These are phyloP conservation scores for Megalops cyprinoides DNA, from an alignment of 2,797 vertebrate genomes.

Conservation along the genomic window DNA sequence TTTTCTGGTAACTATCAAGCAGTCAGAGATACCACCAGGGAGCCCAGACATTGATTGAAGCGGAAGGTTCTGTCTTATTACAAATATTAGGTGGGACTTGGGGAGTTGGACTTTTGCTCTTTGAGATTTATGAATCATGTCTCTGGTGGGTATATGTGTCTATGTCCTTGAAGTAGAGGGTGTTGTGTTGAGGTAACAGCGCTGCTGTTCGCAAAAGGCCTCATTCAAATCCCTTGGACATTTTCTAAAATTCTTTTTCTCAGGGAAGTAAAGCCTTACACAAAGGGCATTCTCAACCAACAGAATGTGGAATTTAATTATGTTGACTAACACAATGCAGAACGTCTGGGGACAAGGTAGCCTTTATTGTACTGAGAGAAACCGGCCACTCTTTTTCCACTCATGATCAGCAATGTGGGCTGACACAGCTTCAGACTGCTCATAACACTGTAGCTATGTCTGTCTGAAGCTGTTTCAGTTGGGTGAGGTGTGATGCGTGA, in stretches of 20 bases:
- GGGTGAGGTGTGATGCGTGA: neutral
- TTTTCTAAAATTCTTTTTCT: neutral
- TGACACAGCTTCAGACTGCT: neutral
- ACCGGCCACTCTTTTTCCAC: neutral
- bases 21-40: neutral
- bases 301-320: neutral
- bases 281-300: neutral
- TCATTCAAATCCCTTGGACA: neutral
- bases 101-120: neutral
- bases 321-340: neutral
- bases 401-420: neutral
- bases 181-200: neutral
- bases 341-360: neutral
- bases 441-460: neutral
- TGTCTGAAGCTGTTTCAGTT: too few relatives aligned
- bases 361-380: neutral
- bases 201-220: neutral
- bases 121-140: slow-evolving; percentile 4
- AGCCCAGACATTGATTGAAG: neutral
- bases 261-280: too few relatives aligned
- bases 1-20: too few relatives aligned
- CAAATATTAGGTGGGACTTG: neutral
- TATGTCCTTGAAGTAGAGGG: neutral
- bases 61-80: neutral
- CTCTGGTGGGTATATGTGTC: neutral